Base-by-base conservation (phyloP, 2,113 vertebrate genomes). In the Neodon shergylaensis region DNA sequence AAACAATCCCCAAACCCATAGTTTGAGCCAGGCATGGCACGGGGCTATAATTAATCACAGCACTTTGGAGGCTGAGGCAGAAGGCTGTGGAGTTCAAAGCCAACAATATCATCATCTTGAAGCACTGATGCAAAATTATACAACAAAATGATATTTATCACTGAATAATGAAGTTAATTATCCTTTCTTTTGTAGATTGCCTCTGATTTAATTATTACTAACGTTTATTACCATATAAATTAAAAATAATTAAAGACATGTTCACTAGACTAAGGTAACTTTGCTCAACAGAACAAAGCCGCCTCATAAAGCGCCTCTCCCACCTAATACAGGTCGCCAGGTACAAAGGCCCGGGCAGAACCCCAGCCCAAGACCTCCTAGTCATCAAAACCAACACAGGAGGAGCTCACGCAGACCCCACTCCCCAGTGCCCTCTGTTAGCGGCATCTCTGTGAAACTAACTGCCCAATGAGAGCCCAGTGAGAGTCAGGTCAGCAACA, bases 161-260 rank as follows among this genome's bases (percentile, higher is more conserved):
- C 13, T 68, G 21, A 54, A 28, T 63, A 92, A 88, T 58, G 28
- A 88, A 26, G 52, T 83, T 49, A 78, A 58, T 74, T 63, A 76
- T 24, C 94, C 73, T 78, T 92, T 63, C 47, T 91, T 86, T 39
- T 74, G 39, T 24, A 94, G 22, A 78, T 87, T 90, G 39, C 61
- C 93, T 68, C 93, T 91, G 52, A 58, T 36, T 82, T 90, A 90
- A 76, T 58, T 42, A 87, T 65, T 8, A 19, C 82, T 83, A 93
- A 70, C 72, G 44, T 47, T 90, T 86, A 52, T 84, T 63, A 96
- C 14, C 68, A 93, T 79, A 92, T 54, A 94, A 94, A 88, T 91
- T 70, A 72, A 84, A 96, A 87, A 28, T 79, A 95, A 94, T 65
- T 91, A 49, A 88, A 95, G 19, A 54, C 63, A 61, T 4, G 7